A percentile compares a stretch with the other conserved stretches of the same genome.
Conservation (phyloP, 2,888 invertebrate genomes). For the Ichneumoninae sp. region DNA sequence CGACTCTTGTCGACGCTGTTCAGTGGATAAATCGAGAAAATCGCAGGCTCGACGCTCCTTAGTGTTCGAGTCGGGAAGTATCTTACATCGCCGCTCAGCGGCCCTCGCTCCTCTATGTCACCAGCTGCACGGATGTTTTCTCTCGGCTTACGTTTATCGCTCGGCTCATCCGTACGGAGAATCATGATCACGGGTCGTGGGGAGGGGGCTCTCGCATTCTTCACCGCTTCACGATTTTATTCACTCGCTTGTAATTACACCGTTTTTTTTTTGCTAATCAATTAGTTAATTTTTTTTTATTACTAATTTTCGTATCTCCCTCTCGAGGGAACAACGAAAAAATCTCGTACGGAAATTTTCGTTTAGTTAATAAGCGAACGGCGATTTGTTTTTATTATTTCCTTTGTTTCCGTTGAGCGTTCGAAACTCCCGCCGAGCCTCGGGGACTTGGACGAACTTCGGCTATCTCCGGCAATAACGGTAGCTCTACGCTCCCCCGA, state of each 20-base stretch:
- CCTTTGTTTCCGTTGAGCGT: background rate
- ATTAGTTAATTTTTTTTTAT: no score
- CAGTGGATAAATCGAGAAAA: background rate
- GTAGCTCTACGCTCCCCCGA: slow-evolving; percentile 12
- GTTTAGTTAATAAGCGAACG: no score
- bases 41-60: background rate
- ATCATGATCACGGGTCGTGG: slow-evolving; percentile 81
- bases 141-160: slow-evolving; percentile 79
- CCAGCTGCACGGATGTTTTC: slow-evolving; percentile 66
- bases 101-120: slow-evolving; percentile 52
- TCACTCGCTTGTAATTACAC: slow-evolving; percentile 21
- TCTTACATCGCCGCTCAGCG: slow-evolving; percentile 32
- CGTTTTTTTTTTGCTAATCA: background rate
- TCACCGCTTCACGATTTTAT: slow-evolving; percentile 45
- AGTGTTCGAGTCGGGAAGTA: background rate
- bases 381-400: background rate
- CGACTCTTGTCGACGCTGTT: background rate
- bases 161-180: slow-evolving; percentile 80
- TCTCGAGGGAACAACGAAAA: background rate
- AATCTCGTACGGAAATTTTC: no score
- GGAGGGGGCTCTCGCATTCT: slow-evolving; percentile 80
- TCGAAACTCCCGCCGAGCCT: slow-evolving; percentile 44
- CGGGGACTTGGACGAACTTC: slow-evolving; percentile 24
- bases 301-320: no score
- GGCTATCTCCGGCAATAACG: background rate